Evolutionary conservation across 2,113 vertebrate species (phyloP).

Genomic region (Muscicapa adusta): DNA sequence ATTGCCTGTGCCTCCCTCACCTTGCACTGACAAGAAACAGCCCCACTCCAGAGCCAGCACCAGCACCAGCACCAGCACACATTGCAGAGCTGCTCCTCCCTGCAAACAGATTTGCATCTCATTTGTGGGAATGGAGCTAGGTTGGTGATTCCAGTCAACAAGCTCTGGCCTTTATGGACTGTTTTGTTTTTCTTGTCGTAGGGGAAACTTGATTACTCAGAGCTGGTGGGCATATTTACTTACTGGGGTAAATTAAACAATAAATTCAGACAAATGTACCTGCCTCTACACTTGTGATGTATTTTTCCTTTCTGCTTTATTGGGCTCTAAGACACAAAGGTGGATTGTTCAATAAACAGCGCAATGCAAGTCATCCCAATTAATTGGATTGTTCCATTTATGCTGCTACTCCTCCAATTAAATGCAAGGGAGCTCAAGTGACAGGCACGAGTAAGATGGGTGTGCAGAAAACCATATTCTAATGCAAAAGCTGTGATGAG

Average conservation of each 20-base stretch:
- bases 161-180: not conserved
- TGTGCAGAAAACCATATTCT: not conserved
- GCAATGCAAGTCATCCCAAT: not conserved
- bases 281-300: not conserved
- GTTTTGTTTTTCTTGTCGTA: not conserved
- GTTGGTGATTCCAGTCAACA: not conserved
- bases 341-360: not conserved
- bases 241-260: slow-evolving; percentile 9
- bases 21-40: not conserved
- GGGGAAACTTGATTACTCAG: slow-evolving; percentile 31
- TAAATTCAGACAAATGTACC: slow-evolving; percentile 26
- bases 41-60: not conserved
- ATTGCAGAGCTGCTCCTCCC: not conserved
- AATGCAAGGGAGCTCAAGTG: not conserved
- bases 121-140: not conserved
- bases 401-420: slow-evolving; percentile 1
- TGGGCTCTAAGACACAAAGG: slow-evolving; percentile 3
- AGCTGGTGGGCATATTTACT: slow-evolving; percentile 4
- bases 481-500: slow-evolving; percentile 19
- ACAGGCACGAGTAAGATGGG: not conserved
- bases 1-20: accelerated
- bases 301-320: slow-evolving; percentile 1
- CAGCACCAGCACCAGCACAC: not conserved
- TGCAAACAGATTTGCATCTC: not conserved
- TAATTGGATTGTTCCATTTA: slow-evolving; percentile 40